These are phyloP conservation scores for Neocrepidodera transversa DNA, from an alignment of 2,888 invertebrate species.

Conservation along the genomic window DNA sequence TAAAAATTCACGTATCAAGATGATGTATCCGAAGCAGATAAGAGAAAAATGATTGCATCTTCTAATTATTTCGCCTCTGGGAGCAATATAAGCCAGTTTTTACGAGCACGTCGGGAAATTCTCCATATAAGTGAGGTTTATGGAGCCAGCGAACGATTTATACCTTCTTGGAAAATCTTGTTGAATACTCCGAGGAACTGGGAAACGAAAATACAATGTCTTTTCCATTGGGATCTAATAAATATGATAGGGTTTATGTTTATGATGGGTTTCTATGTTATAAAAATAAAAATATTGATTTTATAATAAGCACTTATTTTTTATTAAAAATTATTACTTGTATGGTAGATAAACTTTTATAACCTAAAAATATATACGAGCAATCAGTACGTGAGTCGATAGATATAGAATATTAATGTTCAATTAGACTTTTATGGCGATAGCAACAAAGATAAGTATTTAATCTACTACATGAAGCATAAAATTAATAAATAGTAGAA, in stretches of 20 bases:
- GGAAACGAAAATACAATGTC: conserved; percentile 9
- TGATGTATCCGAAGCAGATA: conserved; percentile 40
- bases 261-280: not conserved
- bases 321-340: too few species aligned
- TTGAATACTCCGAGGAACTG: conserved; percentile 13
- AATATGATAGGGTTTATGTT: not conserved
- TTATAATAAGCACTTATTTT: too few species aligned
- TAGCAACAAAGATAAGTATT: too few species aligned
- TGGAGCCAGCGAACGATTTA: conserved; percentile 30
- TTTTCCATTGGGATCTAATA: conserved; percentile 4
- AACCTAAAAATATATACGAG: too few species aligned
- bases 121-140: conserved; percentile 35
- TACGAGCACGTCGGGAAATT: conserved; percentile 33
- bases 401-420: too few species aligned
- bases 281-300: not conserved
- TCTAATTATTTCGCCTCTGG: conserved; percentile 45
- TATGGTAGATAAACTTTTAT: too few species aligned
- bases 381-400: too few species aligned
- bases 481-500: too few species aligned
- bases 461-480: too few species aligned
- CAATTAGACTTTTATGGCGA: too few species aligned
- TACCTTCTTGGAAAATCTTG: conserved; percentile 27
- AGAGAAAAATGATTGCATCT: conserved; percentile 42
- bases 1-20: conserved; percentile 30
- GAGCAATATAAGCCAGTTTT: conserved; percentile 41